Evolutionary conservation across 2,113 vertebrate species (phyloP).

Genomic region (Passer domesticus): DNA sequence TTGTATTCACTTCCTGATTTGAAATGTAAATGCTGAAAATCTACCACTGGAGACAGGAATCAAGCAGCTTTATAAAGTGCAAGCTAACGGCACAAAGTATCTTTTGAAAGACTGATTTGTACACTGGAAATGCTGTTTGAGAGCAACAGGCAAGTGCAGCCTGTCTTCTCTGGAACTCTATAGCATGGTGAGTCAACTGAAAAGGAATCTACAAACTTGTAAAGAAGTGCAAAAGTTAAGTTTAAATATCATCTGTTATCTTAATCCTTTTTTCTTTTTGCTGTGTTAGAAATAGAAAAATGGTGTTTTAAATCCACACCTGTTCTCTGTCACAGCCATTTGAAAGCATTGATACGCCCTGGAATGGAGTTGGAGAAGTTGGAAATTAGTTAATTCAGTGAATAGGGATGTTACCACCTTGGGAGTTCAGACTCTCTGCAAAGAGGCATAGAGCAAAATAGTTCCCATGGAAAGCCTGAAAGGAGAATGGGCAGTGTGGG

Average conservation of each 20-base stretch:
- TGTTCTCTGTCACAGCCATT: neutral
- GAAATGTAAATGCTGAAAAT: conserved; percentile 27
- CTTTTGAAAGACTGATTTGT: neutral
- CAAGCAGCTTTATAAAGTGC: neutral
- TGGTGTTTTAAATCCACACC: neutral
- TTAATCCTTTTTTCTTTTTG: neutral
- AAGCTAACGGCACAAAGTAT: neutral
- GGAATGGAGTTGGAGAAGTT: neutral
- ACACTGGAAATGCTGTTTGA: neutral
- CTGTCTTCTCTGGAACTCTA: neutral
- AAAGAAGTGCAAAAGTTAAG: neutral
- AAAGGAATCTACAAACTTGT: neutral
- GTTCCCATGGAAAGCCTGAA: neutral
- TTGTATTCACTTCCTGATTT: conserved; percentile 33
- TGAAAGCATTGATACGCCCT: neutral
- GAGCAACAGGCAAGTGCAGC: neutral
- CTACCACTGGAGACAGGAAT: neutral
- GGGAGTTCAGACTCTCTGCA: neutral
- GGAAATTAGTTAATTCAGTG: neutral
- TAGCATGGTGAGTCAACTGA: neutral
- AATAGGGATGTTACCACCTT: neutral
- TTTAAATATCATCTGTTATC: neutral
- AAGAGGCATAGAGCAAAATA: neutral
- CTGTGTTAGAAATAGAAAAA: neutral
- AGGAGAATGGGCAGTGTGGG: neutral